Percentiles rank a stretch among this genome's conserved stretches.
Evolutionary conservation across 2,797 vertebrate species (phyloP).

Genomic region (Melanotaenia boesemani): DNA sequence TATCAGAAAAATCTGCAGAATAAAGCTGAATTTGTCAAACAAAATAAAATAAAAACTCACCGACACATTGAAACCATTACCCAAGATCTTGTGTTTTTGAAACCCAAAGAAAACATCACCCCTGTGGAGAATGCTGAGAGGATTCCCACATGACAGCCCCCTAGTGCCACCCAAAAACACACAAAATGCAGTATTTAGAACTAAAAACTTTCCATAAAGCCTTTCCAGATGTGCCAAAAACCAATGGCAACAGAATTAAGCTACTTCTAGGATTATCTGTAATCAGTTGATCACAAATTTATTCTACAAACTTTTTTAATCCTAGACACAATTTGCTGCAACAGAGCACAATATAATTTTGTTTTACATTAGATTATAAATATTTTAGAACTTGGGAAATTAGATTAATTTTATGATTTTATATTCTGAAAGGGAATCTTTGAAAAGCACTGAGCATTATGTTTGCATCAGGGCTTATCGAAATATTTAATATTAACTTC

Average conservation of each 20-base stretch:
- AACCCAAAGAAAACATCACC: slow-evolving; percentile 74
- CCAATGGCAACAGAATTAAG: slow-evolving; percentile 48
- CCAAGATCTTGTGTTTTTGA: slow-evolving; percentile 67
- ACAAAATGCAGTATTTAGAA: slow-evolving; percentile 54
- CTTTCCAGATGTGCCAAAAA: slow-evolving; percentile 81
- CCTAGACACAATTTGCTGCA: too few relatives aligned
- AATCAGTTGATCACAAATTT: slow-evolving; percentile 14
- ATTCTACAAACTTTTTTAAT: too few relatives aligned
- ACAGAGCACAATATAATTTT: too few relatives aligned
- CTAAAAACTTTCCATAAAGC: slow-evolving; percentile 59
- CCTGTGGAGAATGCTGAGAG: slow-evolving; percentile 73
- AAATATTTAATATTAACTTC: too few relatives aligned
- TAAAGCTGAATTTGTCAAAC: slow-evolving; percentile 5
- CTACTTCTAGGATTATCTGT: background rate
- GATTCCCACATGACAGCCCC: slow-evolving; percentile 77
- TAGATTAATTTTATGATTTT: too few relatives aligned
- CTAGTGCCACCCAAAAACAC: slow-evolving; percentile 41
- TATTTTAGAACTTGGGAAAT: too few relatives aligned
- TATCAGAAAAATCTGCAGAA: background rate
- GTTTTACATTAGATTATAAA: too few relatives aligned
- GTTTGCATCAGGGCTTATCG: too few relatives aligned
- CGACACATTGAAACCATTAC: slow-evolving; percentile 81
- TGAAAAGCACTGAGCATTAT: too few relatives aligned
- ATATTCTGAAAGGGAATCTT: too few relatives aligned
- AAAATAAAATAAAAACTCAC: slow-evolving; percentile 42